Base-by-base conservation (phyloP, 2,113 vertebrate species). In the Fulica atra region DNA sequence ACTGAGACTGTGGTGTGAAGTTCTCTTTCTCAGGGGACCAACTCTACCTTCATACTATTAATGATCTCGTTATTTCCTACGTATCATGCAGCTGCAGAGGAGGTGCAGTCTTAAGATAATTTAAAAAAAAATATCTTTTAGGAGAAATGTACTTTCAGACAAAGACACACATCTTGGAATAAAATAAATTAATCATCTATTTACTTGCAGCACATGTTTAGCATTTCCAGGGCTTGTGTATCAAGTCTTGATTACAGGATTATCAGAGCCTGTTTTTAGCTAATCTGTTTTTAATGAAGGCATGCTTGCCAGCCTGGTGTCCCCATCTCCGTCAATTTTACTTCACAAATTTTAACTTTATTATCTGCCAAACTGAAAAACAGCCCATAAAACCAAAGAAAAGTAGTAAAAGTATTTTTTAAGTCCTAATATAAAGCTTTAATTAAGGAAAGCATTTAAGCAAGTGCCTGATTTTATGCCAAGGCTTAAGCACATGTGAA, bases 221-320 rank as follows among this genome's bases (percentile, higher is more conserved):
- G 85, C 57, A 84, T 95, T 97, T 96, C 80, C 81, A 74, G 73
- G 73, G 64, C 88, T 96, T 96, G 80, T 95, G 79, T 95, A 96
- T 94, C 89, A 82, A 86, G 53, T 88, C 92, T 89, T 96, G 94
- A 97, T 94, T 93, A 95, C 78, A 94, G 87, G 94, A 96, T 96
- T 96, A 96, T 85, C 76, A 91, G 64, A 92, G 87, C 25, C 82
- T 95, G 72, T 11, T 96, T 95, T 86, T 48, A 92, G 82, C 60
- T 97, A 96, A 97, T 97, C 96, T 96, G 73, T 63, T 95, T 96
- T 97, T 96, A 97, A 97, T 96, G 85, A 97, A 86, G 0, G 3
- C 81, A 60, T 78, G 33, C 86, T 96, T 95, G 86, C 89, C 95
- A 94, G 87, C 48, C 70, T 81, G 20, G 13, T 82, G 91, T 74